These are phyloP conservation scores for Sinocyclocheilus anophthalmus DNA, from an alignment of 2,113 vertebrate genomes.

Conservation along the genomic window DNA sequence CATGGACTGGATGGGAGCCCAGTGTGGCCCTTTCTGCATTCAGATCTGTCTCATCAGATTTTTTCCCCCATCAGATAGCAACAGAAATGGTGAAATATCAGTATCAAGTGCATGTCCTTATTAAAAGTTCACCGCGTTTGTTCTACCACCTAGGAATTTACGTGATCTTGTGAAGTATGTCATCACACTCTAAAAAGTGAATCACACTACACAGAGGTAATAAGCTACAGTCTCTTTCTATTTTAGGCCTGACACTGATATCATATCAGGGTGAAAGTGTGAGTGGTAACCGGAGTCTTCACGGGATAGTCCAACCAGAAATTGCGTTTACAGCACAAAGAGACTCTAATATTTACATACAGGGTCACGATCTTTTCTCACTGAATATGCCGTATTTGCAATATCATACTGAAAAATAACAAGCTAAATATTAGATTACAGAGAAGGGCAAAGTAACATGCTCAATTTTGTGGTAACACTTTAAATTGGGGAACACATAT, in stretches of 20 bases:
- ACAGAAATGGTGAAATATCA: neutral
- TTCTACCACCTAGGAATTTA: neutral
- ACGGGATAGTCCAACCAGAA: neutral
- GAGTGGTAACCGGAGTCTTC: neutral
- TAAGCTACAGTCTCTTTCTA: neutral
- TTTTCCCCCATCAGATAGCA: neutral
- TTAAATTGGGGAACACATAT: neutral
- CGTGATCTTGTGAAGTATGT: neutral
- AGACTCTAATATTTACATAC: neutral
- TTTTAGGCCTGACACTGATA: neutral
- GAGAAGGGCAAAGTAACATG: neutral
- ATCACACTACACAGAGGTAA: neutral
- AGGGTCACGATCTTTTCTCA: neutral
- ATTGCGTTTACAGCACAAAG: neutral
- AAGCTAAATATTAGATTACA: neutral
- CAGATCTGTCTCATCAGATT: neutral
- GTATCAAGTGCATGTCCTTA: neutral
- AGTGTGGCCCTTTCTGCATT: conserved; percentile 28
- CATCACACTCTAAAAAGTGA: neutral
- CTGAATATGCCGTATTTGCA: neutral
- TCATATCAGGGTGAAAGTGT: neutral
- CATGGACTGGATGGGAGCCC: conserved; percentile 26
- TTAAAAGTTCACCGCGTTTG: neutral
- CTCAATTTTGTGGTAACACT: neutral
- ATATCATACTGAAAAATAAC: neutral